Evolutionary conservation across 2,888 invertebrate species (phyloP).

Genomic region (Pollenia griseotomentosa): DNA sequence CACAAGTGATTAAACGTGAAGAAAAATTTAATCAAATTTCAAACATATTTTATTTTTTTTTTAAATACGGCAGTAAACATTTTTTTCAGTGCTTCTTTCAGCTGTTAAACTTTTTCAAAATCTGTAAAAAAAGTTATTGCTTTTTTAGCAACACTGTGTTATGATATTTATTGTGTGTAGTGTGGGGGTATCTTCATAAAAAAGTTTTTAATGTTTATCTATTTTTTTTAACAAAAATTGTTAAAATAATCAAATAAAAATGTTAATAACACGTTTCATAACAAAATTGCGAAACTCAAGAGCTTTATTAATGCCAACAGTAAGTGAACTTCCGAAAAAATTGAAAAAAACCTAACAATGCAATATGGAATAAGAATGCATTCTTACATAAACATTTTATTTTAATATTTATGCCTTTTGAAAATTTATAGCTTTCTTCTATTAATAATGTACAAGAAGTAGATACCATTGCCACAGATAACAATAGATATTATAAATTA

Average conservation of each 20-base stretch:
- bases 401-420: slow-evolving; percentile 26
- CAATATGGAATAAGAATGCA: background rate
- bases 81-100: too few relatives aligned
- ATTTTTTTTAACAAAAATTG: background rate
- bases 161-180: background rate
- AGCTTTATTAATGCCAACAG: slow-evolving; percentile 72
- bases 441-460: slow-evolving; percentile 63
- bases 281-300: slow-evolving; percentile 72
- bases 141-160: slow-evolving; percentile 13
- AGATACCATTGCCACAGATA: slow-evolving; percentile 10
- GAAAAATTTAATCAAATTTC: too few relatives aligned
- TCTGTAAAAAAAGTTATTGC: too few relatives aligned
- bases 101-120: too few relatives aligned
- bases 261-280: slow-evolving; percentile 78
- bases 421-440: slow-evolving; percentile 75
- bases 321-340: slow-evolving; percentile 68
- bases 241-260: slow-evolving; percentile 69
- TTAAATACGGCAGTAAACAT: too few relatives aligned
- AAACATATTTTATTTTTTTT: too few relatives aligned
- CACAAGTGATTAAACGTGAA: too few relatives aligned
- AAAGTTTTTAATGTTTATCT: slow-evolving; percentile 25
- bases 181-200: background rate
- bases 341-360: background rate
- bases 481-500: slow-evolving; percentile 12
- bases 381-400: slow-evolving; percentile 80